Conservation (phyloP, 2,797 vertebrate species). For the Lophius americanus region DNA sequence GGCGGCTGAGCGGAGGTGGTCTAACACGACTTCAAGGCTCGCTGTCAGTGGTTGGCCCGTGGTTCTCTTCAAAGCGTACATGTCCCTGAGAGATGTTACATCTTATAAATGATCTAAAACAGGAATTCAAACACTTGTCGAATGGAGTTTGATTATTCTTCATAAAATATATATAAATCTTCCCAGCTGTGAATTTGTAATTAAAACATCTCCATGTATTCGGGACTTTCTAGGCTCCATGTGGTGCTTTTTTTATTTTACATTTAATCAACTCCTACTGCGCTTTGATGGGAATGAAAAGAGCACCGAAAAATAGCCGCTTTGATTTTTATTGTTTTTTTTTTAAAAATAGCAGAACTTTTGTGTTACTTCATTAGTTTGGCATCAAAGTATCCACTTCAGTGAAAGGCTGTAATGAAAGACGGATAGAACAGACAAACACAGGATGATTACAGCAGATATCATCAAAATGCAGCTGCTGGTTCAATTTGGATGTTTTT, state of each 20-base stretch:
- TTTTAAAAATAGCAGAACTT: neutral
- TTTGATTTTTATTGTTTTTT: neutral
- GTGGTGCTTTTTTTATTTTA: neutral
- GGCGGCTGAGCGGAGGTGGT: no score
- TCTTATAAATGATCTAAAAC: no score
- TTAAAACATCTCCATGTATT: constrained; percentile 23
- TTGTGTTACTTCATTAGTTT: neutral
- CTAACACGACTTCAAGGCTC: no score
- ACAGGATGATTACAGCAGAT: no score
- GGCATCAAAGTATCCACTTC: neutral
- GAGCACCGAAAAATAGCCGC: neutral
- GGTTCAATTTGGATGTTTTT: no score
- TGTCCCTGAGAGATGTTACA: no score
- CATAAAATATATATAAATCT: constrained; percentile 4
- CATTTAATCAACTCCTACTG: neutral
- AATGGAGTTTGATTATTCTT: constrained; percentile 24
- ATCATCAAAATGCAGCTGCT: no score
- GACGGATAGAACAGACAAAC: neutral
- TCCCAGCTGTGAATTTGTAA: constrained; percentile 4
- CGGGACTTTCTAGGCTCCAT: constrained; percentile 5
- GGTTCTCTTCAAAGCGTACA: no score
- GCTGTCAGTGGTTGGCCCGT: no score
- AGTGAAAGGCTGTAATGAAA: neutral
- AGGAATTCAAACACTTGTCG: no score
- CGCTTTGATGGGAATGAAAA: constrained; percentile 12